Conservation (phyloP, 2,888 invertebrate genomes). For the Rutpela maculata region DNA sequence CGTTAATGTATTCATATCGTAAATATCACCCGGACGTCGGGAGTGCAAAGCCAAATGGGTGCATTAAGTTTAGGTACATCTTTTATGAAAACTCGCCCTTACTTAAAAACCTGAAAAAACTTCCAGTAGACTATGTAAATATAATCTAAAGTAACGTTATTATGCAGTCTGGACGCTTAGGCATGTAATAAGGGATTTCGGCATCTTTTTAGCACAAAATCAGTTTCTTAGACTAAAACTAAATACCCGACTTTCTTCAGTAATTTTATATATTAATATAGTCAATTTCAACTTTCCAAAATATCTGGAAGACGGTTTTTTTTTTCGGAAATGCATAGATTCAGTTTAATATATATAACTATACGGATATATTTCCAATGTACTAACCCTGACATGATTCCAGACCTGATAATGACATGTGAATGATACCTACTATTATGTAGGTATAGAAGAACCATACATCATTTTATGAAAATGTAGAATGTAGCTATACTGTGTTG, state of each 20-base stretch:
- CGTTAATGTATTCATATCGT: not conserved
- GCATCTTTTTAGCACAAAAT: no score
- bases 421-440: no score
- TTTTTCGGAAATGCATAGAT: no score
- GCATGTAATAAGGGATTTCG: not conserved
- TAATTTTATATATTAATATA: no score
- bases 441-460: not conserved
- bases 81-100: not conserved
- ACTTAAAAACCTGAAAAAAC: not conserved
- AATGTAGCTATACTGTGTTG: not conserved
- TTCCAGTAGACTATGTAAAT: not conserved
- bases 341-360: no score
- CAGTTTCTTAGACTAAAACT: no score
- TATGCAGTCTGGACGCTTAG: not conserved
- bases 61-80: not conserved
- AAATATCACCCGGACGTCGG: not conserved
- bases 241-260: no score
- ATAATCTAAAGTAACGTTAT: not conserved
- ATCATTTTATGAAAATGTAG: not conserved
- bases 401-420: no score
- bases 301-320: no score
- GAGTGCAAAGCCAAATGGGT: not conserved
- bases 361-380: no score
- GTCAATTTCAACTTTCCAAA: no score
- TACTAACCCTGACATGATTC: no score